Evolutionary conservation across 1,140 invertebrate species (phyloP), one percentile per base, ranked within the genome.

Genomic region (Campodea augens): DNA sequence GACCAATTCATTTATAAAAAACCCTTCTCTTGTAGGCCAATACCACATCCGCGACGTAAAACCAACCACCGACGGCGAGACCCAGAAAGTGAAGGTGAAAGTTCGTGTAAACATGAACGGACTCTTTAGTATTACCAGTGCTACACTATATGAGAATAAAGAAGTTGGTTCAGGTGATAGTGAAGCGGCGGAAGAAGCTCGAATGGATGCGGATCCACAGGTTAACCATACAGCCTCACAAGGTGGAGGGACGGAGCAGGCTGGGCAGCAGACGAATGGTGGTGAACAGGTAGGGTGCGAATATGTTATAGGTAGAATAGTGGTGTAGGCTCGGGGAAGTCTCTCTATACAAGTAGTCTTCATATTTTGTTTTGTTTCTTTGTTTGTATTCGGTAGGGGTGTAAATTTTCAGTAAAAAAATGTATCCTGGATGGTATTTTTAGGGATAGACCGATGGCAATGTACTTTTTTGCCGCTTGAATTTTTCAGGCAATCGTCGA

Each of bases 41-140:
- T 96, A 84, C 71, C 70, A 72, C 15, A 75, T 97, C 20, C 78
- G 78, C 46, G 84, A 91, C 56, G 77, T 97, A 1, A 77, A 79
- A 52, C 82, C 86, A 39, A 76, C 76, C 29, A 54, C 77, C n/a
- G 82, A 88, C 51, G 90, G 88, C 4, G 86, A 89, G 54, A 75
- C 75, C 22, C 78, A 87, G 39, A 95, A 95, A 64, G 79, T 98
- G 0, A 96, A 96, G 63, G 77, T 98, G 0, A 98, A 97, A 68
- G 85, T 91, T 4, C 71, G 90, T 49, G 69, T 98, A 18, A 95
- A 95, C 64, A 67, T 84, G 13, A 82, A 98, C 62, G 95, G 95
- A 13, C 79, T 97, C 39, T 78, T 98, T 53, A 76, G 73, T 4
- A 73, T 98, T 3, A 74, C 75, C 2, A 83, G 77, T 46, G 93